Evolutionary conservation across 1,140 invertebrate species (phyloP), one percentile per base, ranked within the genome.

Genomic region (Colletes latitarsis): DNA sequence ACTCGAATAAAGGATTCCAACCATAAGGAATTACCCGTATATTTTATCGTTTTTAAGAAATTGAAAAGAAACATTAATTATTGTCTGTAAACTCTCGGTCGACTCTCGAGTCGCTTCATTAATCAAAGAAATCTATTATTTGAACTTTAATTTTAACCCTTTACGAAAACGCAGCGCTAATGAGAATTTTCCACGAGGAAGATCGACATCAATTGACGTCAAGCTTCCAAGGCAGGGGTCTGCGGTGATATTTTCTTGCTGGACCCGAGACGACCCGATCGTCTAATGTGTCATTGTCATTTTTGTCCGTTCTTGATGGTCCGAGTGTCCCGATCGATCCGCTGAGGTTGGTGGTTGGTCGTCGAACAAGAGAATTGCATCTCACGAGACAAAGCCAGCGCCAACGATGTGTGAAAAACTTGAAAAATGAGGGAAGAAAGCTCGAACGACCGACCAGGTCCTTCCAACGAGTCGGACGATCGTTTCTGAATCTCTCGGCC

Each of bases 231-330:
- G 39, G 39, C 14, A 15, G 46, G 43, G 8, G 15, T 8, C 72
- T 30, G 15, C 43, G 15, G 2, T 75, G 63, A 15, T 43, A 62
- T 83, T 63, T 66, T 53, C 62, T 17, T 10, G 52, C 41, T 49
- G 43, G 72, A 53, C 14, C 2, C 30, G n/a, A 17, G 30, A 73
- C 21, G 41, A 70, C 12, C 39, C 64, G 63, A 10, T 46, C 57
- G 39, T 55, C 39, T 49, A 77, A 85, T 81, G 53, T 73, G 46
- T 77, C 78, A 81, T 85, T 83, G 71, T 85, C 81, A 60, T 79
- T 78, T 79, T 66, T 83, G 52, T 21, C 53, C 60, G 41, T 66
- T 41, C 55, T 70, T n/a, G 82, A 58, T 58, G 14, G 60, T 39
- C 62, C 30, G 43, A 43, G 49, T 30, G 52, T 73, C 69, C 41